A percentile compares a stretch with the other conserved stretches of the same genome.
Conservation (phyloP, 1,140 invertebrate species). For the Venustaconcha ellipsiformis region DNA sequence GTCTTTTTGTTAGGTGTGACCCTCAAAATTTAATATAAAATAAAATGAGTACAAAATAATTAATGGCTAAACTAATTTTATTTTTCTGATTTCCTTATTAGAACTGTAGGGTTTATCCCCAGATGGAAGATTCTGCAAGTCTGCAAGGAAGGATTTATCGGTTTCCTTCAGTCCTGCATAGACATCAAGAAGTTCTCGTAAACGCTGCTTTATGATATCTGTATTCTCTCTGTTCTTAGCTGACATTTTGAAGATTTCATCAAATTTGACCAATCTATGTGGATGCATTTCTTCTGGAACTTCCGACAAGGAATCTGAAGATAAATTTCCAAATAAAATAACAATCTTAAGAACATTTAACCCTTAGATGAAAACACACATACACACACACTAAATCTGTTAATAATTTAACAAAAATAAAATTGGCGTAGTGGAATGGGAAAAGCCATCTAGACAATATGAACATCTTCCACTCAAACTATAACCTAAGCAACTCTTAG, state of each 20-base stretch:
- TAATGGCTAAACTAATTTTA: no score
- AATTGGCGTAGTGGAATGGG: not conserved
- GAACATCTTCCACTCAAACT: not conserved
- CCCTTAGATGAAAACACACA: not conserved
- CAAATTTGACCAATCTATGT: conserved; percentile 77
- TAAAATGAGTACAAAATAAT: no score
- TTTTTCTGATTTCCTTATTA: no score
- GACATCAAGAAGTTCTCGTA: conserved; percentile 57
- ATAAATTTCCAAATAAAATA: not conserved
- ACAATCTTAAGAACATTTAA: not conserved
- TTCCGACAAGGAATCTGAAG: conserved; percentile 46
- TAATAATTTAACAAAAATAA: not conserved
- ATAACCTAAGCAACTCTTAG: no score
- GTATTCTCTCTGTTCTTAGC: conserved; percentile 52
- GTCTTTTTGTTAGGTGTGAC: no score
- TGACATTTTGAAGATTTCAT: conserved; percentile 70
- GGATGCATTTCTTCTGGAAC: conserved; percentile 79
- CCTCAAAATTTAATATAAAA: no score
- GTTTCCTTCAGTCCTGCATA: conserved; percentile 37
- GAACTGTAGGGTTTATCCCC: no score
- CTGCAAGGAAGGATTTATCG: no score
- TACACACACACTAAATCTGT: not conserved
- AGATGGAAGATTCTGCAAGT: no score
- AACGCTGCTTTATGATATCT: conserved; percentile 48
- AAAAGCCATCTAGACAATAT: not conserved